Base-by-base conservation (phyloP, 2,113 vertebrate species). In the Onychostoma macrolepis region DNA sequence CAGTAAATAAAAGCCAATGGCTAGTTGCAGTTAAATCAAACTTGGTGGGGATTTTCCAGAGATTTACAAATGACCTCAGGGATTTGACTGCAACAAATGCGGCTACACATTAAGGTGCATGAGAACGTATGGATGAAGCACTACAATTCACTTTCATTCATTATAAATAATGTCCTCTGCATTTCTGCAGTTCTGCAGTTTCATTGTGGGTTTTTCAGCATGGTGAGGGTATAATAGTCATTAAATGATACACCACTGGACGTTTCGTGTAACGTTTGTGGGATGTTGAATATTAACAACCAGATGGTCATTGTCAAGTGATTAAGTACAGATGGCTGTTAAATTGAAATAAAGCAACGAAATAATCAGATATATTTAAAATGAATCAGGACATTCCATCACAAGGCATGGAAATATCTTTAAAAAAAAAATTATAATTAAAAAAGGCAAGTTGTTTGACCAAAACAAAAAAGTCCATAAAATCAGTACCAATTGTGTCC, bases 1-100 rank as follows among this genome's bases (percentile, higher is more conserved):
- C 96, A 96, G 96, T 98, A 99, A 99, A 97, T 98, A 99, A 97
- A 96, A 96, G 94, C 95, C 95, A 83, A 96, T 97, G 96, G 95
- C 95, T 97, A 97, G 96, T 96, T 96, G 96, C 95, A 92, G 96
- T 97, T 96, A 99, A 96, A 97, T 96, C 95, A 96, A 97, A 97
- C 96, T 97, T 96, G 94, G 93, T 96, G 93, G 89, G 96, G 97
- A 98, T 98, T 97, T 97, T 96, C 63, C 36, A 93, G 94, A 96
- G 96, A 96, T 97, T 96, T 97, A 95, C 96, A 97, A 96, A 97
- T 97, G 96, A 96, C 96, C 95, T 96, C 92, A 90, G 96, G 96
- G 97, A 97, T 95, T 93, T 65, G 63, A 85, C 21, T 80, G 75
- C 19, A 43, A 53, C 45, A 85, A 53, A 75, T 81, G 45, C 17